phyloP scores from a whole-genome alignment of 2,888 invertebrate genomes.

The Monopis laevigella region DNA sequence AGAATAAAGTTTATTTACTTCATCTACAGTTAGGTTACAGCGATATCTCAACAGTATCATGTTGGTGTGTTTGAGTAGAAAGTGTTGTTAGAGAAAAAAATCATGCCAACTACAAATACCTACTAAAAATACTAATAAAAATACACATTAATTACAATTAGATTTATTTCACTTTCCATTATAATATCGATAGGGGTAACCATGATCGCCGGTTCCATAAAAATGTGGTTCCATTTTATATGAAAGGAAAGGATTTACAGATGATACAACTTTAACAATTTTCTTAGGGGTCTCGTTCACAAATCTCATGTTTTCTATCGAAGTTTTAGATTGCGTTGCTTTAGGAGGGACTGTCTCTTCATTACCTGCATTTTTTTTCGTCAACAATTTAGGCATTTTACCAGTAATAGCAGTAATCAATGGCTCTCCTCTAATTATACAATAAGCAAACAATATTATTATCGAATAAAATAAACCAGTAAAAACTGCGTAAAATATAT shows the following conservation, averaged over 20 bases:
- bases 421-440: slow-evolving; percentile 42
- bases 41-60: too few species aligned
- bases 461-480: slow-evolving; percentile 27
- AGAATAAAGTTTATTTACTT: too few species aligned
- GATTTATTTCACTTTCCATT: not conserved
- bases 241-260: slow-evolving; percentile 39
- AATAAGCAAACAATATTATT: slow-evolving; percentile 40
- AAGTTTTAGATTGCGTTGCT: slow-evolving; percentile 24
- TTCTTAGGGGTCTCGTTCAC: slow-evolving; percentile 43
- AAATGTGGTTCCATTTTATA: slow-evolving; percentile 25
- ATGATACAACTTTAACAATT: slow-evolving; percentile 44
- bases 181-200: not conserved
- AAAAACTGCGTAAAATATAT: slow-evolving; percentile 36
- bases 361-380: not conserved
- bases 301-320: slow-evolving; percentile 33
- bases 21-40: too few species aligned
- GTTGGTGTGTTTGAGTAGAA: too few species aligned
- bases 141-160: not conserved
- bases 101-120: too few species aligned
- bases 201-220: not conserved
- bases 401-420: slow-evolving; percentile 26
- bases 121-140: not conserved
- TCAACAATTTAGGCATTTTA: not conserved
- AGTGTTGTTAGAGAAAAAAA: too few species aligned
- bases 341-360: not conserved